Percentiles rank a stretch among this genome's conserved stretches.
phyloP scores from a whole-genome alignment of 2,888 invertebrate genomes.

The Laspeyria flexula region DNA sequence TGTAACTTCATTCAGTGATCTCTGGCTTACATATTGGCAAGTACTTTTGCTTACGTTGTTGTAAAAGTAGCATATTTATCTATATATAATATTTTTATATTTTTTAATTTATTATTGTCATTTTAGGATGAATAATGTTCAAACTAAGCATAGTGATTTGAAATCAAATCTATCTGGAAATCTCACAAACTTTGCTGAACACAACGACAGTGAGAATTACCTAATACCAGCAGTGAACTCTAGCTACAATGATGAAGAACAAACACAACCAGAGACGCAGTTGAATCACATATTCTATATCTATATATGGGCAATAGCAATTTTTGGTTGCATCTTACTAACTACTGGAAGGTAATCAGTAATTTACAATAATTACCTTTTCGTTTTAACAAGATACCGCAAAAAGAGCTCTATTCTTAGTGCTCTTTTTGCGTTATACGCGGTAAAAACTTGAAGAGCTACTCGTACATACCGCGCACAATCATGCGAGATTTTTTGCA shows the following conservation, averaged over 20 bases:
- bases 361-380: neutral
- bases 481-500: no score
- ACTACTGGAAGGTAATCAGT: conserved; percentile 81
- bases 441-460: no score
- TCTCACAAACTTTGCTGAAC: neutral
- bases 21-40: conserved; percentile 93
- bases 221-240: neutral
- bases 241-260: neutral
- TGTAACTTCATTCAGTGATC: conserved; percentile 89
- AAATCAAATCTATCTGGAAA: neutral
- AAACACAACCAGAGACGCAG: neutral
- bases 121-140: conserved; percentile 78
- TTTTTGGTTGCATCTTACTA: conserved; percentile 86
- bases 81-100: no score
- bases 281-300: conserved; percentile 73
- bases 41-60: neutral
- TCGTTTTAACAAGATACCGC: no score
- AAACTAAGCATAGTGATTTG: conserved; percentile 40
- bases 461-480: no score
- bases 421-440: no score
- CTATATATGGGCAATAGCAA: conserved; percentile 86
- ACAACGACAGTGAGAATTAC: neutral
- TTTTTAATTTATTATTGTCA: neutral
- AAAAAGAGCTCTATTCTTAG: no score
- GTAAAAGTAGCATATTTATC: no score